A percentile compares a stretch with the other conserved stretches of the same genome.
phyloP scores from a whole-genome alignment of 1,140 invertebrate species.

The Megalopta genalis region DNA sequence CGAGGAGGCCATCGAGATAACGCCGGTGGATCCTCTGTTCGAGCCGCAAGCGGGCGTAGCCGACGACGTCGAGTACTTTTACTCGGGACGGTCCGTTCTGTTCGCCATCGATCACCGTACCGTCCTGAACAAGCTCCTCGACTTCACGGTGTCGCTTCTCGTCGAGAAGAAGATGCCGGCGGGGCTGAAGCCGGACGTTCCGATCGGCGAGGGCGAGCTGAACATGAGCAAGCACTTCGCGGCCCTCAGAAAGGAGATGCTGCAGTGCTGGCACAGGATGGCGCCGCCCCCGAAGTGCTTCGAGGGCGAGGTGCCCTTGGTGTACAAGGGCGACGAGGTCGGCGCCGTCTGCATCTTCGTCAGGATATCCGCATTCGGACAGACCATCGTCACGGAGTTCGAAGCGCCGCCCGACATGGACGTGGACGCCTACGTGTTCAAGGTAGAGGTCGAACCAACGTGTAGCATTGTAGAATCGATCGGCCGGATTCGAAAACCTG shows the following conservation, averaged over 20 bases:
- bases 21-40: constrained; percentile 69
- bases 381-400: constrained; percentile 73
- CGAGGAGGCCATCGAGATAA: constrained; percentile 65
- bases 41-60: constrained; percentile 55
- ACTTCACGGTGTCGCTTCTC: constrained; percentile 65
- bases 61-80: constrained; percentile 68
- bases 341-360: constrained; percentile 63
- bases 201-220: constrained; percentile 66
- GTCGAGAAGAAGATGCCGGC: constrained; percentile 70
- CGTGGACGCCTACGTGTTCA: constrained; percentile 61
- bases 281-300: constrained; percentile 63
- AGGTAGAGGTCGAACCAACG: constrained; percentile 2
- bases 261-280: constrained; percentile 61
- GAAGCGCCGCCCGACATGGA: constrained; percentile 39
- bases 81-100: constrained; percentile 70
- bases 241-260: constrained; percentile 68
- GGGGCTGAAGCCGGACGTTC: constrained; percentile 62
- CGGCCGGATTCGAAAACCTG: too few species aligned
- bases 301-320: constrained; percentile 67
- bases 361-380: constrained; percentile 69
- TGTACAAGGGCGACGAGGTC: constrained; percentile 41
- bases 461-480: too few species aligned
- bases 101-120: constrained; percentile 65
- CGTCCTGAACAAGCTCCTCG: constrained; percentile 39
- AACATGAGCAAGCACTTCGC: constrained; percentile 71